A percentile compares a stretch with the other conserved stretches of the same genome.
Evolutionary conservation across 2,888 invertebrate species (phyloP).

Genomic region (Pocota personata): DNA sequence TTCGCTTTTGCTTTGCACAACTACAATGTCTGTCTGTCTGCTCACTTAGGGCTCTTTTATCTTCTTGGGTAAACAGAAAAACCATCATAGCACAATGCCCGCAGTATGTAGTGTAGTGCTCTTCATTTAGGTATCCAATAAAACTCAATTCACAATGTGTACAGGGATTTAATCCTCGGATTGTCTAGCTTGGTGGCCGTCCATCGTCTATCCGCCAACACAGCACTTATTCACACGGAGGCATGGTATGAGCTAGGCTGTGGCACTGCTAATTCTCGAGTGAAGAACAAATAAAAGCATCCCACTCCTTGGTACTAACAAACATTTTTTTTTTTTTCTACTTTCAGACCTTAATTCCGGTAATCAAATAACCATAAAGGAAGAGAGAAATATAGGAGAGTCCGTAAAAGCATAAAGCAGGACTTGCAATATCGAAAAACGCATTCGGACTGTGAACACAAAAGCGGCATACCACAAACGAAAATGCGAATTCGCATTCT

Average conservation of each 20-base stretch:
- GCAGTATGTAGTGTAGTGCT: neutral
- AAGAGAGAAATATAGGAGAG: constrained; percentile 9
- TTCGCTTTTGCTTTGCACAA: constrained; percentile 20
- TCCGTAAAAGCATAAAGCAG: constrained; percentile 49
- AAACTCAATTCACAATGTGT: constrained; percentile 39
- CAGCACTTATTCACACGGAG: constrained; percentile 10
- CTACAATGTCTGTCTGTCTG: constrained; percentile 36
- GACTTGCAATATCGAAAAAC: constrained; percentile 49
- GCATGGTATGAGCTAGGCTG: neutral
- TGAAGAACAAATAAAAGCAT: constrained; percentile 28
- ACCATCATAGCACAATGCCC: neutral
- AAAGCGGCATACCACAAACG: constrained; percentile 61
- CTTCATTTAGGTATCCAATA: constrained; percentile 54
- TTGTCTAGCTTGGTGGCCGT: neutral
- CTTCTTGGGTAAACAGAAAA: constrained; percentile 2
- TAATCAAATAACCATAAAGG: constrained; percentile 63
- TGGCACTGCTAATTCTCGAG: constrained; percentile 23
- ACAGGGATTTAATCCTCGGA: neutral
- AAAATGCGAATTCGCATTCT: constrained; percentile 74
- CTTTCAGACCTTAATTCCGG: constrained; percentile 59
- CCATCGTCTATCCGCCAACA: neutral
- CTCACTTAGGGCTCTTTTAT: constrained; percentile 22
- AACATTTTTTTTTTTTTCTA: constrained; percentile 24
- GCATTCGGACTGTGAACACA: constrained; percentile 43
- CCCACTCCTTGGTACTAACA: constrained; percentile 23